These are phyloP conservation scores for Suillia variegata DNA, from an alignment of 2,888 invertebrate genomes.

Conservation along the genomic window DNA sequence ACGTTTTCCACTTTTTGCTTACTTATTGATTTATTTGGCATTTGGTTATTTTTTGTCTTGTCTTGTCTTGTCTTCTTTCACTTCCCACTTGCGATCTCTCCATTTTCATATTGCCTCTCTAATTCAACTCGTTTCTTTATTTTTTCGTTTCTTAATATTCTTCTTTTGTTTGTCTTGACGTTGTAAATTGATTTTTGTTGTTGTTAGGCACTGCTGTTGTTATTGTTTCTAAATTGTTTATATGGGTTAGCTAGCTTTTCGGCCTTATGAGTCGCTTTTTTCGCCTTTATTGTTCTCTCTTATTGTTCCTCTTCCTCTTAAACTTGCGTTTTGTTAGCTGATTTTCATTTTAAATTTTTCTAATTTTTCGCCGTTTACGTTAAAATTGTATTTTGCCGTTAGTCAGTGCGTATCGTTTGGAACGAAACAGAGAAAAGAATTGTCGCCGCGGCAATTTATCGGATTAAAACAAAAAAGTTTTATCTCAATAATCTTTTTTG, in stretches of 20 bases:
- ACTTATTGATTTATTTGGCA: background rate
- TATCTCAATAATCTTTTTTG: no score
- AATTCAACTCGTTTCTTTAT: conserved; percentile 1
- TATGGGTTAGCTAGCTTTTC: background rate
- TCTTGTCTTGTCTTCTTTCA: background rate
- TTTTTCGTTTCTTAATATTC: conserved; percentile 2
- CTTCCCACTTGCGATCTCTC: background rate
- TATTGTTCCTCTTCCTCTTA: background rate
- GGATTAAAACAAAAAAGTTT: no score
- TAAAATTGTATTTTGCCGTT: conserved; percentile 15
- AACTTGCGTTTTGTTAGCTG: background rate
- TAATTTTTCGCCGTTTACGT: background rate
- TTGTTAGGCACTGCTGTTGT: background rate
- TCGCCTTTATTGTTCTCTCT: background rate
- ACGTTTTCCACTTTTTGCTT: background rate
- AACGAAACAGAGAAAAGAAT: background rate
- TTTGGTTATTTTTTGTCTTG: background rate
- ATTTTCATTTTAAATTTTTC: background rate
- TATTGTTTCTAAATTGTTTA: background rate
- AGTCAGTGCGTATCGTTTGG: conserved; percentile 11
- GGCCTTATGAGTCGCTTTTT: background rate
- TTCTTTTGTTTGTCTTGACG: background rate
- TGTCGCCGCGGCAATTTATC: background rate
- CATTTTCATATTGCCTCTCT: background rate
- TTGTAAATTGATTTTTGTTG: background rate